phyloP scores from a whole-genome alignment of 2,797 vertebrate genomes.

The Notamacropus eugenii region DNA sequence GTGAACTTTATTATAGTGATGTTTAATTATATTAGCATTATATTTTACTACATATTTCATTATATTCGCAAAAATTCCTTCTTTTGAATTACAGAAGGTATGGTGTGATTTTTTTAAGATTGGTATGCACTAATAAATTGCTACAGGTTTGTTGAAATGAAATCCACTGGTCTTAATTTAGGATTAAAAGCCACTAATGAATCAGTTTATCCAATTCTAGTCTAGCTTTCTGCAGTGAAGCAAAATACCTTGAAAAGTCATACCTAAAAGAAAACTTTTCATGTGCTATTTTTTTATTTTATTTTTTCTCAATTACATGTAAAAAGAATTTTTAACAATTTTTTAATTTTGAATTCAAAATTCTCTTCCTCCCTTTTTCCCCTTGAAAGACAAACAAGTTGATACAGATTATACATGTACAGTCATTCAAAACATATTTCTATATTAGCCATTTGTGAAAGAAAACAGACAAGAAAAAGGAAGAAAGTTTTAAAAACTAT shows the following conservation, averaged over 20 bases:
- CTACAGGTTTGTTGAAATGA: constrained; percentile 13
- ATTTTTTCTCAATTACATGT: no score
- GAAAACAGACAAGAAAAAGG: not conserved
- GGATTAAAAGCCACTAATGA: constrained; percentile 20
- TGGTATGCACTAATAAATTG: constrained; percentile 14
- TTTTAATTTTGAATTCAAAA: not conserved
- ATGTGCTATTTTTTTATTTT: not conserved
- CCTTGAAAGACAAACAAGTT: not conserved
- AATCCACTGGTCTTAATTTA: not conserved
- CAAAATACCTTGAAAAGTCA: not conserved
- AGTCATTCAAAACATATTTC: not conserved
- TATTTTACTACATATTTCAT: not conserved
- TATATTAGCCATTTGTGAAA: not conserved
- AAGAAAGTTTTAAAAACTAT: not conserved
- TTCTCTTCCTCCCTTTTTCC: not conserved
- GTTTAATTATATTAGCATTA: not conserved
- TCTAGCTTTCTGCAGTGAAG: not conserved
- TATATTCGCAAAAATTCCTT: not conserved
- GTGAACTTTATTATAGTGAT: not conserved
- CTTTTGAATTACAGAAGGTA: not conserved
- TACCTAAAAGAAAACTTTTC: not conserved
- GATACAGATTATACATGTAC: not conserved
- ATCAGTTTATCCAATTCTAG: not conserved
- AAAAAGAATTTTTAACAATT: not conserved
- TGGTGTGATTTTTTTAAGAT: not conserved